Base-by-base conservation (phyloP, 2,797 vertebrate species). In the Halcyon smyrnensis region DNA sequence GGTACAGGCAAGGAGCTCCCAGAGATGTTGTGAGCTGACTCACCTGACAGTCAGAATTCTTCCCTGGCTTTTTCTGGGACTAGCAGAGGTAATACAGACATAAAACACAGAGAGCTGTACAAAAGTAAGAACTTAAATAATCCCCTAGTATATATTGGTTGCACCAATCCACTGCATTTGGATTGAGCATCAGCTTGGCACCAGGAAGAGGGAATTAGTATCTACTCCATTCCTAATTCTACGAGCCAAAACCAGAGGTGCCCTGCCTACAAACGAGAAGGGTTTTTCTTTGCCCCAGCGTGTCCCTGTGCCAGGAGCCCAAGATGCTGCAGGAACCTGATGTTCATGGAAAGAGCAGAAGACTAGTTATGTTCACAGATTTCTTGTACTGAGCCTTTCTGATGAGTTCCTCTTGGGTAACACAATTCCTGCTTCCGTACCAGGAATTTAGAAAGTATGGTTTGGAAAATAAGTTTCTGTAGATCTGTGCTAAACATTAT, bases 161-260 rank as follows among this genome's bases (percentile, higher is more conserved):
- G 23, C 46, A 43, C 17, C 37, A 39, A 25, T 45, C 0, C 0
- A 6, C 10, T 68, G 0, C 32, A 45, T 10, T 4, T 46, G 41
- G 24, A 16, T 78, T 48, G 69, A 64, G 32, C 56, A 48, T 19
- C n/a, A 73, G 41, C 43, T 67, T 6, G 5, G 39, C 17, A 39
- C 8, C 54, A 41, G 64, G 21, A 39, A 15, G 5, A 74, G 13
- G 9, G 15, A 74, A 32, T 46, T 15, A 28, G 34, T 46, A 62
- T 27, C 50, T 67, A 19, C 46, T 82, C 25, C 21, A 4, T 84
- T 89, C 27, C 19, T 60, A 5, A 32, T 75, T 53, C 30, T 65
- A 8, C 18, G 62, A 30, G 50, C 19, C 21, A 57, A 60, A 80
- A 15, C 12, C 11, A 32, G 27, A 63, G n/a, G 8, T n/a, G 12